Conservation (phyloP, 2,113 vertebrate species). For the Gallinago media region DNA sequence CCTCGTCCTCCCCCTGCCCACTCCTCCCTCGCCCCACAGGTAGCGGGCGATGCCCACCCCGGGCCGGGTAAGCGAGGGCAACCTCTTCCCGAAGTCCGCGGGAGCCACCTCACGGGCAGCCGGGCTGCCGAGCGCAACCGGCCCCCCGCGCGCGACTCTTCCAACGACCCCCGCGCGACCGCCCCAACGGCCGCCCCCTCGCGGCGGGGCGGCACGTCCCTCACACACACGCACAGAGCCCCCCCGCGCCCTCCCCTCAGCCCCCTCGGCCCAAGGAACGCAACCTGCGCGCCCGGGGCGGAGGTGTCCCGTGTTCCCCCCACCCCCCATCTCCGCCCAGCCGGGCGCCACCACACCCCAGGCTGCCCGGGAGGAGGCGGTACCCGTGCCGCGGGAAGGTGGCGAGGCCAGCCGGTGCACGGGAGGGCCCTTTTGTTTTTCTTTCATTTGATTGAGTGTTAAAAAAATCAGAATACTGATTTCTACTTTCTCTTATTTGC, state of each 20-base stretch:
- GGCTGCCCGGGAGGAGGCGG: not conserved
- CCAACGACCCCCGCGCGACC: not conserved
- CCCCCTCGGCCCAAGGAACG: not conserved
- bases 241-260: not conserved
- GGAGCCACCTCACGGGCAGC: conserved; percentile 39
- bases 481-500: not conserved
- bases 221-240: not conserved
- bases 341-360: not conserved
- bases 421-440: no score
- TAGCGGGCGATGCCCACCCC: not conserved
- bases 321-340: not conserved
- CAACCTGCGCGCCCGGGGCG: not conserved
- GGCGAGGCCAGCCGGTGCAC: not conserved
- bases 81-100: not conserved
- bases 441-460: no score
- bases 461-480: not conserved
- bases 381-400: not conserved
- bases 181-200: not conserved
- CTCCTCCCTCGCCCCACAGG: not conserved
- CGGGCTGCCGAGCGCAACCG: not conserved
- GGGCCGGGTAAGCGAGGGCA: not conserved
- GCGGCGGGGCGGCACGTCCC: not conserved
- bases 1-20: not conserved
- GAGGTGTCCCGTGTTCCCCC: not conserved
- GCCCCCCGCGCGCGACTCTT: not conserved